Evolutionary conservation across 2,113 vertebrate genomes (phyloP), one percentile per base, ranked within the genome.

Genomic region (Siniperca knerii): DNA sequence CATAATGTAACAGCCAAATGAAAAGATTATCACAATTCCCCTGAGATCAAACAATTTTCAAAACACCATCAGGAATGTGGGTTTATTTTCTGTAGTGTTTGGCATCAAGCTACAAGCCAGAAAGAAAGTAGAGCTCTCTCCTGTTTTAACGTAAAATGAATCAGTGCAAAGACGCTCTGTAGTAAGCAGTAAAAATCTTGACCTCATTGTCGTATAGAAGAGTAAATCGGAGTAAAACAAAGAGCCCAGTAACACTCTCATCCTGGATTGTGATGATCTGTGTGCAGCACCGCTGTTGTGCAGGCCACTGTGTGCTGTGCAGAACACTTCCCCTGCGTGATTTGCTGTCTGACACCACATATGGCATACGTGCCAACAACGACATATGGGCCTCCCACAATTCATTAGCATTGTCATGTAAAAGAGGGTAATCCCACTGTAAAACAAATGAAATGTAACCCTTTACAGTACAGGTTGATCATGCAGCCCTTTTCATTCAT

Each of bases 351-450:
- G 87, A 77, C 87, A 79, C 78, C 92, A 87, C 92, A 92, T 93
- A 93, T 92, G 91, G 90, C 87, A 18, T 82, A 87, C 10, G 84
- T 11, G 50, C 84, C 87, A 85, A 72, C 74, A 15, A n/a, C 15
- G 75, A 88, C 89, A 92, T 92, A 91, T 92, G 85, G 88, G 75
- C 57, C 76, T 48, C 91, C 81, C 87, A 76, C 90, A 89, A 92
- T 89, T 95, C 90, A 94, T 91, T 91, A 92, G 83, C 90, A 85
- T 91, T 91, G 89, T 92, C 92, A 92, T 90, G 93, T 84, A 92
- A 94, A 94, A 46, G 85, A 92, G 87, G 85, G 42, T 66, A 82
- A 86, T 78, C 71, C 75, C 80, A 76, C 90, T 82, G 82, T 92
- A 93, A 94, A 93, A 90, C 87, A 92, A 89, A 92, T 87, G 66